Evolutionary conservation across 2,113 vertebrate species (phyloP), one percentile per base, ranked within the genome.

Genomic region (Otocyon megalotis): DNA sequence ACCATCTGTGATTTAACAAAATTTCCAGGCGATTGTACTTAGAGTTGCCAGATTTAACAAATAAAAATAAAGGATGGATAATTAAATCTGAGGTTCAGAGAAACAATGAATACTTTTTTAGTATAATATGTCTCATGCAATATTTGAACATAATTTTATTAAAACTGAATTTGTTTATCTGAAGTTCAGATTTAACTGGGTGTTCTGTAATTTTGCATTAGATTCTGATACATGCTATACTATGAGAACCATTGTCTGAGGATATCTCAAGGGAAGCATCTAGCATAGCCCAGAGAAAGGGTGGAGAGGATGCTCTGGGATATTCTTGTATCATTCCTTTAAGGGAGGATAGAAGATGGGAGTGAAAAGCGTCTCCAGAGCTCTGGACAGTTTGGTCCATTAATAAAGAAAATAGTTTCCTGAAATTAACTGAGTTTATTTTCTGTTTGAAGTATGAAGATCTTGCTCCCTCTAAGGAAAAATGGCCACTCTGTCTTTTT

Each of bases 81-180:
- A 72, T 81, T 85, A 95, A 79, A 76, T 76, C 9, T 80, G 37
- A 94, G 81, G 76, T 92, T 76, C 79, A 89, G 37, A 67, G 48
- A 69, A 74, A 26, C 48, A 82, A 9, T 56, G 48, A 79, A 65
- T 56, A 80, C 9, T 26, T 92, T 37, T 28, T 14, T 62, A 37
- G 2, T 72, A 12, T 63, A 53, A 24, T 60, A 35, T 63, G 8
- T 85, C 32, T 63, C 43, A 74, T 32, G 37, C 30, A 83, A 72
- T 65, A 60, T 10, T 60, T 28, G 26, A 37, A 62, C 30, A 76
- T 77, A 65, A 14, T 86, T 91, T 76, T 14, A 56, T 60, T 87
- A 72, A 60, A 48, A 58, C 69, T 76, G 20, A 58, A 69, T 79
- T 69, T 81, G 37, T 32, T 76, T 83, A 50, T 50, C 16, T 62